phyloP scores from a whole-genome alignment of 2,797 vertebrate species.

The Thalassophryne amazonica region DNA sequence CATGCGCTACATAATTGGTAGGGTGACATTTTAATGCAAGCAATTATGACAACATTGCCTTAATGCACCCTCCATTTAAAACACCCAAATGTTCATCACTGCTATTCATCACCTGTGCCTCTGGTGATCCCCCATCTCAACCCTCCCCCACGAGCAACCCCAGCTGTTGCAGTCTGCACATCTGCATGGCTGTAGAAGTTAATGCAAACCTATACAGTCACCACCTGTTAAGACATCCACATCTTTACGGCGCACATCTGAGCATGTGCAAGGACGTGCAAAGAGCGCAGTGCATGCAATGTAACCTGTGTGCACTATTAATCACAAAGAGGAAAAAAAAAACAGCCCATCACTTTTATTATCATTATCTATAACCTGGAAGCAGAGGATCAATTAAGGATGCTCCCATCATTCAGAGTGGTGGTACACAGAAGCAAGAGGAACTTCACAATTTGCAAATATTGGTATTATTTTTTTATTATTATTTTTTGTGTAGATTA shows the following conservation, averaged over 20 bases:
- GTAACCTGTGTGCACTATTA: conserved; percentile 62
- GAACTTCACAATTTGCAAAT: background rate
- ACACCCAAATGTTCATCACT: conserved; percentile 40
- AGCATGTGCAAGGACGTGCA: too few relatives aligned
- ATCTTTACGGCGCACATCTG: conserved; percentile 20
- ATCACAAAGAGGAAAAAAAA: conserved; percentile 63
- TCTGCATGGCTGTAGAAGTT: conserved; percentile 27
- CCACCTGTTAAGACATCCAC: conserved; percentile 34
- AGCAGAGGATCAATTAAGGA: conserved; percentile 34
- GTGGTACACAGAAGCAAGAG: conserved; percentile 23
- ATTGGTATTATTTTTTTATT: background rate
- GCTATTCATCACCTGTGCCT: conserved; percentile 20
- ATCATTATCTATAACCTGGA: conserved; percentile 54
- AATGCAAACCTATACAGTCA: conserved; percentile 42
- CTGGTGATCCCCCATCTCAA: conserved; percentile 8
- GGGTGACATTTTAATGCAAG: conserved; percentile 64
- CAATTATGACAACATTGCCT: conserved; percentile 42
- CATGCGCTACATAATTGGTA: conserved; percentile 49
- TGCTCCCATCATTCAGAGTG: conserved; percentile 7
- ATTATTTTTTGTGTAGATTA: conserved; percentile 5
- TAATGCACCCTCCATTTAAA: conserved; percentile 57
- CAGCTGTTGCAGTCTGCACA: conserved; percentile 20
- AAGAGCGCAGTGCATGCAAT: too few relatives aligned
- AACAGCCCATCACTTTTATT: conserved; percentile 65
- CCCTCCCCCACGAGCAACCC: background rate